Conservation (phyloP, 2,888 invertebrate species). For the Acronicta leporina region DNA sequence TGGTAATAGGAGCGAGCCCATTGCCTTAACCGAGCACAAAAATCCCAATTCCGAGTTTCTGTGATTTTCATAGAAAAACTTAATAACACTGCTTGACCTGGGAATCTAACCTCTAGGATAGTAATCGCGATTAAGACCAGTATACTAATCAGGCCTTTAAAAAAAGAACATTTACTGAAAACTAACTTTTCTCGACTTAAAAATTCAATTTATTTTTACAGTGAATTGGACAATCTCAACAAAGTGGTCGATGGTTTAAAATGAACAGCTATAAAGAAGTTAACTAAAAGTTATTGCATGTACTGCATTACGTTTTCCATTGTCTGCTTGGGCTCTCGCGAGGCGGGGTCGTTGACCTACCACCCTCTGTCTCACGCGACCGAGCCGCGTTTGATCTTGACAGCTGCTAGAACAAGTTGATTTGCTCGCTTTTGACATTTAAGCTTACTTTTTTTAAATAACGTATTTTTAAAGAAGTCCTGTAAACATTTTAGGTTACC, state of each 20-base stretch:
- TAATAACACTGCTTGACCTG: no score
- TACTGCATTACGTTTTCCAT: slow-evolving; percentile 35
- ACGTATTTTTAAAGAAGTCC: no score
- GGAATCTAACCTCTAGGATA: no score
- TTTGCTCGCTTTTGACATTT: slow-evolving; percentile 8
- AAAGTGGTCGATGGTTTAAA: slow-evolving; percentile 7
- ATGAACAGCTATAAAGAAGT: slow-evolving; percentile 11
- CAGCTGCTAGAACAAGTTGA: slow-evolving; percentile 32
- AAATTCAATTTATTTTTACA: not conserved
- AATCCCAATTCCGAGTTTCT: no score
- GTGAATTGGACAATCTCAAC: not conserved
- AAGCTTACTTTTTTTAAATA: no score
- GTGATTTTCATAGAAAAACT: no score
- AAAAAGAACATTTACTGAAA: no score
- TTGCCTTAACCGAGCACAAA: no score
- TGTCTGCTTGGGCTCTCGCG: slow-evolving; percentile 34
- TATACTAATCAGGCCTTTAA: no score
- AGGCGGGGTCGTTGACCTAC: slow-evolving; percentile 54
- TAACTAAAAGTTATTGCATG: slow-evolving; percentile 37
- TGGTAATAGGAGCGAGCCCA: no score
- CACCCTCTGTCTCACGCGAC: slow-evolving; percentile 58
- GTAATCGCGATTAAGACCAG: no score
- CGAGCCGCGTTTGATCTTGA: slow-evolving; percentile 34
- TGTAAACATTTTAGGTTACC: no score
- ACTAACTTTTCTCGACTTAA: not conserved